A percentile compares a stretch with the other conserved stretches of the same genome.
Evolutionary conservation across 1,140 invertebrate genomes (phyloP).

Genomic region (Drosophila azteca): DNA sequence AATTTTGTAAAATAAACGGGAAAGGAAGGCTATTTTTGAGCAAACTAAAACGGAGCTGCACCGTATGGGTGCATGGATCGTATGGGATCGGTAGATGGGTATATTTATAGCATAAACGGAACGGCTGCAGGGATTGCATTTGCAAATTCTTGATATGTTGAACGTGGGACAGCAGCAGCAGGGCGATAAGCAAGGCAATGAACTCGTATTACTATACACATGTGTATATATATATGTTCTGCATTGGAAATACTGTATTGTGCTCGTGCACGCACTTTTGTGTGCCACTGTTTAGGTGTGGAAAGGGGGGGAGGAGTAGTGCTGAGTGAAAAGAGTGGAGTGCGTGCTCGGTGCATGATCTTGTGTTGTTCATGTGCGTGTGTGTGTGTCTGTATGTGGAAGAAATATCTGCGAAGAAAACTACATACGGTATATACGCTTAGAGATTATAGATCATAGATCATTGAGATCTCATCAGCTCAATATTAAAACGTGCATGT

Average conservation of each 20-base stretch:
- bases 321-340: no score
- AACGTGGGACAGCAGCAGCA: constrained; percentile 27
- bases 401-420: constrained; percentile 50
- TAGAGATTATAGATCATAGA: constrained; percentile 14
- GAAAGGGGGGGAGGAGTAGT: constrained; percentile 6
- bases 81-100: constrained; percentile 25
- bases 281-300: constrained; percentile 44
- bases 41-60: constrained; percentile 48
- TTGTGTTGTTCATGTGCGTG: constrained; percentile 16
- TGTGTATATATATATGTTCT: constrained; percentile 55
- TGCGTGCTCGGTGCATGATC: constrained; percentile 36
- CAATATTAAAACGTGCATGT: constrained; percentile 71
- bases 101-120: constrained; percentile 62
- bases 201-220: constrained; percentile 59
- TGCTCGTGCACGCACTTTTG: constrained; percentile 31
- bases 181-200: constrained; percentile 72
- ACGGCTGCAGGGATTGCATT: constrained; percentile 16
- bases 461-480: constrained; percentile 37
- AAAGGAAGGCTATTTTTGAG: constrained; percentile 57
- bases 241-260: constrained; percentile 41
- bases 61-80: constrained; percentile 53
- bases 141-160: constrained; percentile 38
- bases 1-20: constrained; percentile 44
- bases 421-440: constrained; percentile 41
- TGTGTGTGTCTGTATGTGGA: constrained; percentile 36